Percentiles rank a stretch among this genome's conserved stretches.
Conservation (phyloP, 2,797 vertebrate genomes). For the Microcaecilia unicolor region DNA sequence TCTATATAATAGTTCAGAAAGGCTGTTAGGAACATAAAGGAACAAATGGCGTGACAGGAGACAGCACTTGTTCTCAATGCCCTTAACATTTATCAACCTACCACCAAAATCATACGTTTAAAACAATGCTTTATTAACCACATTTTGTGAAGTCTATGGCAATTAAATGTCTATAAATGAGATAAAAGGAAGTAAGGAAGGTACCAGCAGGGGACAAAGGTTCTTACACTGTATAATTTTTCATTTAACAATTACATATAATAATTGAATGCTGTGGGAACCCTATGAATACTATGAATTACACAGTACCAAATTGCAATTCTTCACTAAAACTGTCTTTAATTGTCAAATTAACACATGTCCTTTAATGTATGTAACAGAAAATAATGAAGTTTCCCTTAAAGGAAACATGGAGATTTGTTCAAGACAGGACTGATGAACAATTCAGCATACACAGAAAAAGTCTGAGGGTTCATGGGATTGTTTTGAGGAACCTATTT, state of each 20-base stretch:
- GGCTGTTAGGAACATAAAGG: too few species aligned
- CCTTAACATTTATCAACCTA: constrained; percentile 6
- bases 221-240: constrained; percentile 1
- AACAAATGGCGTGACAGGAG: neutral
- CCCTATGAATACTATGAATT: constrained; percentile 20
- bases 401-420: too few species aligned
- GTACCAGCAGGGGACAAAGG: constrained; percentile 9
- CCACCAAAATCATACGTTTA: constrained; percentile 9
- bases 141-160: constrained; percentile 21
- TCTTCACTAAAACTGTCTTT: too few species aligned
- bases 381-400: too few species aligned
- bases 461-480: too few species aligned
- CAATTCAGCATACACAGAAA: too few species aligned
- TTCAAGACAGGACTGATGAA: too few species aligned
- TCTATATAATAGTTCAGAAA: too few species aligned
- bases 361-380: too few species aligned
- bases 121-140: constrained; percentile 19
- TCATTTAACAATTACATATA: constrained; percentile 23
- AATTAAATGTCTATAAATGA: constrained; percentile 24
- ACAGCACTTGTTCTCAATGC: constrained; percentile 3
- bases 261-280: constrained; percentile 19
- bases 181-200: constrained; percentile 20
- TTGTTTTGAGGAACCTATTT: too few species aligned
- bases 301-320: constrained; percentile 7
- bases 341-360: too few species aligned